These are phyloP conservation scores for Clivina fossor DNA, from an alignment of 2,888 invertebrate species.

Conservation along the genomic window DNA sequence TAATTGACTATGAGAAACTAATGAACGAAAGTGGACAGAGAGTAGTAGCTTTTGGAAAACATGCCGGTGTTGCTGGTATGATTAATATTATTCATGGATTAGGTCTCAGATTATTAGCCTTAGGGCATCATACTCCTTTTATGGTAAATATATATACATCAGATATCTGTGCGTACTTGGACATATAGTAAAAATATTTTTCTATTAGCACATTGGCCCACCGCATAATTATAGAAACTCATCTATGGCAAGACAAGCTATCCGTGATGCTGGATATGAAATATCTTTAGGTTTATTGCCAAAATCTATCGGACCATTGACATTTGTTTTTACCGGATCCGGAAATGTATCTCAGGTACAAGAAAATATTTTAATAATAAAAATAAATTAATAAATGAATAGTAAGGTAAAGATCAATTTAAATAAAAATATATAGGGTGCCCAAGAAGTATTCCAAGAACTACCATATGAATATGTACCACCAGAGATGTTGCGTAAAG, in stretches of 20 bases:
- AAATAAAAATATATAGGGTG: constrained; percentile 66
- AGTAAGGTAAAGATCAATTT: constrained; percentile 8
- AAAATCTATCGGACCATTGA: constrained; percentile 93
- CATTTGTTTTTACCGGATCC: constrained; percentile 97
- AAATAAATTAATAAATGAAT: neutral
- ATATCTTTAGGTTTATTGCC: constrained; percentile 94
- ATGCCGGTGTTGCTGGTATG: constrained; percentile 98
- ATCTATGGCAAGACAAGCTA: constrained; percentile 96
- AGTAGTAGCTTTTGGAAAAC: constrained; percentile 98
- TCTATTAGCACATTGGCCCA: constrained; percentile 85
- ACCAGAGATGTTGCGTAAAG: constrained; percentile 91
- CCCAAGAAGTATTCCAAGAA: constrained; percentile 93
- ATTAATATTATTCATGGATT: constrained; percentile 97
- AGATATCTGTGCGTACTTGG: no score
- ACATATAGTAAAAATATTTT: no score
- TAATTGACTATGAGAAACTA: constrained; percentile 97
- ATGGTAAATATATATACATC: constrained; percentile 70
- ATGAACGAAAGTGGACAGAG: constrained; percentile 86
- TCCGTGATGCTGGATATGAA: constrained; percentile 98
- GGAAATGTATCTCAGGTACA: constrained; percentile 91
- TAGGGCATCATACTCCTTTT: constrained; percentile 99
- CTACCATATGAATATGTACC: constrained; percentile 97
- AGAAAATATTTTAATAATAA: neutral
- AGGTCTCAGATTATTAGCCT: constrained; percentile 86
- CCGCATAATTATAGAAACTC: constrained; percentile 98